These are phyloP conservation scores for Drosophila leonis DNA, from an alignment of 2,888 invertebrate species.

Conservation along the genomic window DNA sequence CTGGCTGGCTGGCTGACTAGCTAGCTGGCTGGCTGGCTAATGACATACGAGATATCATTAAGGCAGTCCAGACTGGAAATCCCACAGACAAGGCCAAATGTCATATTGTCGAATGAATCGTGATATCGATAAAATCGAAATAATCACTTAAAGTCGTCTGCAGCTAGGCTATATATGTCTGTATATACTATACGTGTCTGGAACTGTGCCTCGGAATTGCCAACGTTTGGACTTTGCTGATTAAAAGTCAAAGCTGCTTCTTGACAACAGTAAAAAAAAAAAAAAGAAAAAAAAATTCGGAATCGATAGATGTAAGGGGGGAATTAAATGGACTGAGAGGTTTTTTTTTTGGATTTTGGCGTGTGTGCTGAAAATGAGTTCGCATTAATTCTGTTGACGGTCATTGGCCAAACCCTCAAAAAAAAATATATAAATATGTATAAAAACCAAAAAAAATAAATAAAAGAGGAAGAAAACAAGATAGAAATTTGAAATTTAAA, in stretches of 20 bases:
- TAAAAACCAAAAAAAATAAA: conserved; percentile 5
- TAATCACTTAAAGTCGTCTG: conserved; percentile 22
- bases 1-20: conserved; percentile 25
- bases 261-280: conserved; percentile 51
- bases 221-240: conserved; percentile 48
- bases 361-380: conserved; percentile 38
- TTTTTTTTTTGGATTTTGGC: conserved; percentile 22
- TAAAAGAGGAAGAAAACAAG: conserved; percentile 26
- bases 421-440: conserved; percentile 12
- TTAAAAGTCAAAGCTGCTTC: conserved; percentile 54
- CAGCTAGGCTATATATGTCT: background rate
- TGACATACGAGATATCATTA: conserved; percentile 60
- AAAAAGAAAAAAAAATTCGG: conserved; percentile 7
- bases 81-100: conserved; percentile 42
- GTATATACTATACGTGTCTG: conserved; percentile 24
- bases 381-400: conserved; percentile 49
- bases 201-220: conserved; percentile 42
- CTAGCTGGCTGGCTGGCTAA: conserved; percentile 35
- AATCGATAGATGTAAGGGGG: conserved; percentile 10
- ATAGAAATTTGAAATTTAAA: conserved; percentile 61
- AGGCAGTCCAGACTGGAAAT: conserved; percentile 52
- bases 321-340: conserved; percentile 15
- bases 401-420: conserved; percentile 53
- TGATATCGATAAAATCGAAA: conserved; percentile 33
- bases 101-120: conserved; percentile 21